Base-by-base conservation (phyloP, 1,140 invertebrate species). In the Probaryconus sp. region DNA sequence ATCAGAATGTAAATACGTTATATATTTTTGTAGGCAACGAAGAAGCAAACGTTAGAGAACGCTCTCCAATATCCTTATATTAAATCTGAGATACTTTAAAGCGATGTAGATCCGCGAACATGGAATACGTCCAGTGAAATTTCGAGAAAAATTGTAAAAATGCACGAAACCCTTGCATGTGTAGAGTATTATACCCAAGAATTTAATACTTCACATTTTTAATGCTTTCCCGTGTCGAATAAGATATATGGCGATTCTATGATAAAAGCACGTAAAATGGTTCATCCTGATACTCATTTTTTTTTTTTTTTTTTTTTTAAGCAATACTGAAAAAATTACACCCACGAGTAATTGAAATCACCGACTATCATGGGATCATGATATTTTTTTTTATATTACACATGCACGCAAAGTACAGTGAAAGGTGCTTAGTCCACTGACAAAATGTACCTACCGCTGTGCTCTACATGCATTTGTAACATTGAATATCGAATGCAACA, bases 201-300 rank as follows among this genome's bases (percentile, higher is more conserved):
- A 74, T 75, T 75, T 69, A 68, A 69, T 69, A 69, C 51, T 53
- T 63, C 63, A 51, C 42, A 69, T 69, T 70, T 75, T 69, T 51
- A 75, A 75, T 64, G 28, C 64, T 63, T 69, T 60, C 42, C 35
- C 35, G 40, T 61, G 38, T 65, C 58, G 33, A 67, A 65, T 50
- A 50, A 58, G 47, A 63, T 56, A 35, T 37, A 61, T 38, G 11
- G 33, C 42, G 45, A 55, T 63, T 37, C 31, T 47, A 35, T 11
- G 21, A 24, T 48, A 58, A 64, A 71, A 64, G 30, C 37, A 21
- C 40, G 51, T 50, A 42, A 55, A 55, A 63, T 48, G 40, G 17
- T 40, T 63, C 26, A 71, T 51, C 20, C n/a, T 42, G 31, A 64
- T 58, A 50, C 28, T 51, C 35, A 48, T 55, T 55, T 69, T 55